phyloP scores from a whole-genome alignment of 2,888 invertebrate species.

The Plutella xylostella region DNA sequence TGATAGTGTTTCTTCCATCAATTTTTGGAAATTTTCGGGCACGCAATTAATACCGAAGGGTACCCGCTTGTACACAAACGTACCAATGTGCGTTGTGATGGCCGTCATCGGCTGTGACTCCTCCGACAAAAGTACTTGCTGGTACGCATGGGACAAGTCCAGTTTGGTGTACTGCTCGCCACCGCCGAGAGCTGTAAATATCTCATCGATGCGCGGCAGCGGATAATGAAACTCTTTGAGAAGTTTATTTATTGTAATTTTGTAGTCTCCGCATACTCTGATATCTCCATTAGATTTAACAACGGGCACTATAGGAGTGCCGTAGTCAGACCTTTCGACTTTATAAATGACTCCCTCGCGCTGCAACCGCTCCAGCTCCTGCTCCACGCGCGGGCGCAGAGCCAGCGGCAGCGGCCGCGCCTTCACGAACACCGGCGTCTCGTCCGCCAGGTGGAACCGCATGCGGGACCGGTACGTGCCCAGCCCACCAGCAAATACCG shows the following conservation, averaged over 20 bases:
- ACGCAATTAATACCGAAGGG: conserved; percentile 19
- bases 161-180: conserved; percentile 20
- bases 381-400: conserved; percentile 1
- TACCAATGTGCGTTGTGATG: conserved; percentile 20
- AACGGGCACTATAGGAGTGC: conserved; percentile 1
- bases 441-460: background rate
- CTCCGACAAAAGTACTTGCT: conserved; percentile 15
- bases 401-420: conserved; percentile 2
- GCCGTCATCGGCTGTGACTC: conserved; percentile 19
- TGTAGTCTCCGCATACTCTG: conserved; percentile 23
- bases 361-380: background rate
- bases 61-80: conserved; percentile 16
- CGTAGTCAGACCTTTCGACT: conserved; percentile 4
- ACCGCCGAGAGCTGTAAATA: conserved; percentile 16
- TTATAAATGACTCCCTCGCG: background rate
- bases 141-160: conserved; percentile 20
- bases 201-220: conserved; percentile 17
- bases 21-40: conserved; percentile 24
- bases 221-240: conserved; percentile 19
- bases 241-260: conserved; percentile 19
- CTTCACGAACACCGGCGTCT: conserved; percentile 7
- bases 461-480: conserved; percentile 11
- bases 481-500: conserved; percentile 13
- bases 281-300: background rate
- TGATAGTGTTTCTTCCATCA: conserved; percentile 20